phyloP scores from a whole-genome alignment of 2,113 vertebrate genomes.

The Solea solea region DNA sequence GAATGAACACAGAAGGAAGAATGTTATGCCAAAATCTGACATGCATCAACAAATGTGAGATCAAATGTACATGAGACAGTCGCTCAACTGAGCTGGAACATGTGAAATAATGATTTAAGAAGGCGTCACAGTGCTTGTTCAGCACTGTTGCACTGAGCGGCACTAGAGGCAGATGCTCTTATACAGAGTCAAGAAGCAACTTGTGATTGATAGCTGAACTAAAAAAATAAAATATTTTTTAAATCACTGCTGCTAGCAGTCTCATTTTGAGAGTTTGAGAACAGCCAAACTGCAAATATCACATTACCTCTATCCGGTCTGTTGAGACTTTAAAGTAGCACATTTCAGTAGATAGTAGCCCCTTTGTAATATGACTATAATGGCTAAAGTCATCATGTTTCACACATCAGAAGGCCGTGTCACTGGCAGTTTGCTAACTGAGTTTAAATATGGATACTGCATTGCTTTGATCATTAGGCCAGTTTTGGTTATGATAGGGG shows the following conservation, averaged over 20 bases:
- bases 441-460: neutral
- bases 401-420: conserved; percentile 19
- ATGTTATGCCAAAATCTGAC: too few relatives aligned
- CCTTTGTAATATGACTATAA: conserved; percentile 25
- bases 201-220: conserved; percentile 35
- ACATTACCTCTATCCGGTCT: conserved; percentile 29
- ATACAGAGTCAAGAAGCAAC: conserved; percentile 34
- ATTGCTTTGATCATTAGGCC: conserved; percentile 7
- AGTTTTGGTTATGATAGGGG: too few relatives aligned
- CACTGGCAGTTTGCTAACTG: neutral
- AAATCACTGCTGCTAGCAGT: conserved; percentile 18
- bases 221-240: neutral
- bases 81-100: too few relatives aligned
- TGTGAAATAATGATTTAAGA: too few relatives aligned
- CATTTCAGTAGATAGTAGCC: conserved; percentile 18
- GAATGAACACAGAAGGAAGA: too few relatives aligned
- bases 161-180: conserved; percentile 36
- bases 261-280: conserved; percentile 27
- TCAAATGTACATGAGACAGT: too few relatives aligned
- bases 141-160: conserved; percentile 3
- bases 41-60: too few relatives aligned
- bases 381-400: conserved; percentile 18
- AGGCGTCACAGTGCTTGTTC: neutral
- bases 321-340: conserved; percentile 14
- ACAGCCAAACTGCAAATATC: conserved; percentile 36